Percentiles rank a stretch among this genome's conserved stretches.
Conservation (phyloP, 2,888 invertebrate species). For the Scaptomyza reducta region DNA sequence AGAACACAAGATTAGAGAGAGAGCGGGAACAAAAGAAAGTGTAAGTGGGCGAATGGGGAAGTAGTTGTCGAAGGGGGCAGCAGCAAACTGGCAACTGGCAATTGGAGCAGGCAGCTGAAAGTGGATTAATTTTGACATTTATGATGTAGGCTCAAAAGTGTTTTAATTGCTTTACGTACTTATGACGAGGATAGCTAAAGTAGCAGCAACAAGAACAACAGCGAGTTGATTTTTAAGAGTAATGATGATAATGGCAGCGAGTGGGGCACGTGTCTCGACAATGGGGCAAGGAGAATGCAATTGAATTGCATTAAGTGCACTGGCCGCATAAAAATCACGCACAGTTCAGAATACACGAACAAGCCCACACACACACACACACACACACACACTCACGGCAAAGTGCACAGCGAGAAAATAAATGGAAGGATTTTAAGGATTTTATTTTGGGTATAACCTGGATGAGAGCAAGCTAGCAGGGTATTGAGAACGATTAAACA, state of each 20-base stretch:
- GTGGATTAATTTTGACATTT: conserved; percentile 79
- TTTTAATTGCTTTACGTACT: conserved; percentile 69
- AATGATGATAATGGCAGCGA: conserved; percentile 26
- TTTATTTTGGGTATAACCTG: too few species aligned
- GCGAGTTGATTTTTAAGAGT: neutral
- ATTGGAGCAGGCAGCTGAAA: conserved; percentile 62
- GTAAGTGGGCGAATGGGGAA: neutral
- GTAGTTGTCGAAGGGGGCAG: conserved; percentile 7
- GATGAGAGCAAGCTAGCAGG: too few species aligned
- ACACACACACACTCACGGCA: neutral
- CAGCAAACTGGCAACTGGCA: conserved; percentile 17
- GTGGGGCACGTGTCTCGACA: conserved; percentile 51
- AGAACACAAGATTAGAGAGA: conserved; percentile 23
- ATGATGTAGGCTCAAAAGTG: conserved; percentile 71
- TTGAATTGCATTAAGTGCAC: conserved; percentile 63
- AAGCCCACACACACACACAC: neutral
- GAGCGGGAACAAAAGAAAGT: conserved; percentile 15
- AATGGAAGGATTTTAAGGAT: too few species aligned
- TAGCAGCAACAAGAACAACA: conserved; percentile 7
- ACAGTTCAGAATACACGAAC: conserved; percentile 18
- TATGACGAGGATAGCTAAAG: conserved; percentile 5
- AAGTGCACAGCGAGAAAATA: conserved; percentile 29
- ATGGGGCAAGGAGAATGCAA: conserved; percentile 19
- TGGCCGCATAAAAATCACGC: conserved; percentile 68
- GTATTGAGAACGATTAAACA: too few species aligned